Conservation (phyloP, 2,113 vertebrate genomes). For the Marmota monax region DNA sequence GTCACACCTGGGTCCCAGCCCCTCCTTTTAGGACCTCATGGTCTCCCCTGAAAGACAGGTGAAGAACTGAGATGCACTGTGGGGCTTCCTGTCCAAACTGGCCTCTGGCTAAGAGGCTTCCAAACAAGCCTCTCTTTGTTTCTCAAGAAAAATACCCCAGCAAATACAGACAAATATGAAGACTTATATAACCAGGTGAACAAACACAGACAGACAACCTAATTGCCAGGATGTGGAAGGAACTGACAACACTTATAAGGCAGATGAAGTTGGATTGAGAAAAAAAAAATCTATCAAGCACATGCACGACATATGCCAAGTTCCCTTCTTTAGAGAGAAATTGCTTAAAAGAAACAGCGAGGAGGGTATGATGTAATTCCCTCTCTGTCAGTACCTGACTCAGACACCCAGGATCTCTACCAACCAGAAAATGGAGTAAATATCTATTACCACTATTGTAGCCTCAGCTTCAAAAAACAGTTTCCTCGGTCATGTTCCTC, state of each 20-base stretch:
- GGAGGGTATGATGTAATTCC: not conserved
- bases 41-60: not conserved
- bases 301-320: conserved; percentile 4
- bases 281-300: conserved; percentile 11
- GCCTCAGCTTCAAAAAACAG: conserved; percentile 22
- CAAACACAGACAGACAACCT: conserved; percentile 56
- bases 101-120: conserved; percentile 17
- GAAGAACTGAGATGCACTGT: not conserved
- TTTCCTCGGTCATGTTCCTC: not conserved
- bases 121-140: conserved; percentile 12
- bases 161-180: conserved; percentile 43
- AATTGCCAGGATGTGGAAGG: conserved; percentile 55
- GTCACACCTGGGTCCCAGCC: not conserved
- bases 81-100: conserved; percentile 14
- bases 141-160: conserved; percentile 22
- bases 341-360: conserved; percentile 24
- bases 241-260: conserved; percentile 55
- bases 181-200: conserved; percentile 26
- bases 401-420: not conserved
- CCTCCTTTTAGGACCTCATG: not conserved
- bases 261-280: conserved; percentile 16
- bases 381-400: not conserved
- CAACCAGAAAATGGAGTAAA: conserved; percentile 12
- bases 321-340: conserved; percentile 17
- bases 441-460: not conserved